Evolutionary conservation across 2,888 invertebrate genomes (phyloP), one percentile per base, ranked within the genome.

Genomic region (Athripsodes cinereus): DNA sequence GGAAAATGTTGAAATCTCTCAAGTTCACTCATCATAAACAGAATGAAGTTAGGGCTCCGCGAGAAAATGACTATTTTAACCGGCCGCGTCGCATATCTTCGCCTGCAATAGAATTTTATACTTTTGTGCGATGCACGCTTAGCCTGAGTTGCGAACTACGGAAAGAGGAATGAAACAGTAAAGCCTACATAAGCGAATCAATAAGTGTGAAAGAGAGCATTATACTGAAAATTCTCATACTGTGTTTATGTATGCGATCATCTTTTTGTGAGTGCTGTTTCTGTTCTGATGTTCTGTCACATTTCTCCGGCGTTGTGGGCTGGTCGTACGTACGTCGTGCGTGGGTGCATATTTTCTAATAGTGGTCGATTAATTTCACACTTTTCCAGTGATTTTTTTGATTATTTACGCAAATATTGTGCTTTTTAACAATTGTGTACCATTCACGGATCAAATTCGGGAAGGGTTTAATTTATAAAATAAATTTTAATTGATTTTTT

Each of bases 231-330:
- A 40, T n/a, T n/a, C n/a, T n/a, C n/a, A n/a, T n/a, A n/a, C n/a
- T n/a, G n/a, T 40, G 40, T 13, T 40, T 40, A n/a, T n/a, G 40
- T 40, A 3, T 8, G 40, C 40, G 8, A 40, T 40, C 40, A 40
- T 8, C 40, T 40, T 40, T 40, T 40, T 13, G 16, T 40, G 40
- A 40, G n/a, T 40, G 3, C 40, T 40, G 40, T 40, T 40, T 40
- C 40, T 26, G 26, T 58, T 54, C 26, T 52, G n/a, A 8, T 13
- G 13, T 40, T 40, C 40, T 48, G 55, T 48, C 55, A 55, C 58
- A 58, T 58, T 58, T 55, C 55, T 55, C 50, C 55, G 55, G 51
- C 49, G 52, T 22, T 31, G 46, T 51, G 8, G 22, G 52, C 44
- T 26, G 47, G 19, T 40, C 13, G n/a, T 16, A 16, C 8, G 57